phyloP scores from a whole-genome alignment of 2,797 vertebrate genomes.

The Muscicapa comitata region DNA sequence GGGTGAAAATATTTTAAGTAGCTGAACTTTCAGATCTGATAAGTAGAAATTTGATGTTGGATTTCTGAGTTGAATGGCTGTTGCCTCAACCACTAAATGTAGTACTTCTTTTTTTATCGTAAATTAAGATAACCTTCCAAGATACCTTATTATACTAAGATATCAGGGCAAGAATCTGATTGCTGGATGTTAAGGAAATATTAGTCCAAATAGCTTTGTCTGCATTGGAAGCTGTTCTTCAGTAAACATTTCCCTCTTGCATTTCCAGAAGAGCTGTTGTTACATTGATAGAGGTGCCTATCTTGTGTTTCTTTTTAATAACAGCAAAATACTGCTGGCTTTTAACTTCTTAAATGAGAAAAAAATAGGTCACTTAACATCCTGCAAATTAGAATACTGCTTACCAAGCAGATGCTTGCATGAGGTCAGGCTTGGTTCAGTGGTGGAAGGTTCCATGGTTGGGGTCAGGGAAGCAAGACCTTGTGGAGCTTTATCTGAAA shows the following conservation, averaged over 20 bases:
- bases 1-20: background rate
- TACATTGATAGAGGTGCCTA: background rate
- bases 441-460: background rate
- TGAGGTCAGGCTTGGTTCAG: slow-evolving; percentile 15
- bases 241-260: background rate
- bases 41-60: background rate
- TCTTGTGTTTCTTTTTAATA: background rate
- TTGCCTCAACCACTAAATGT: background rate
- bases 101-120: background rate
- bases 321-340: background rate
- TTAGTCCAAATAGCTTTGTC: background rate
- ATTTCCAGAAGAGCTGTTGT: background rate
- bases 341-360: background rate
- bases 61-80: background rate
- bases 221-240: background rate
- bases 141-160: background rate
- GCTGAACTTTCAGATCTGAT: background rate
- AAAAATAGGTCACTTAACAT: background rate
- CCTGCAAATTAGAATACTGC: background rate
- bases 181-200: background rate
- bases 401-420: slow-evolving; percentile 5
- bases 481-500: slow-evolving; percentile 32
- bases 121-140: background rate
- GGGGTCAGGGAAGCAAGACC: slow-evolving; percentile 5
- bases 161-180: background rate